Percentiles rank a stretch among this genome's conserved stretches.
These are phyloP conservation scores for Halisarca cf. caerulea DNA, from an alignment of 37 sponge, comb jelly and placozoan species.

Conservation along the genomic window DNA sequence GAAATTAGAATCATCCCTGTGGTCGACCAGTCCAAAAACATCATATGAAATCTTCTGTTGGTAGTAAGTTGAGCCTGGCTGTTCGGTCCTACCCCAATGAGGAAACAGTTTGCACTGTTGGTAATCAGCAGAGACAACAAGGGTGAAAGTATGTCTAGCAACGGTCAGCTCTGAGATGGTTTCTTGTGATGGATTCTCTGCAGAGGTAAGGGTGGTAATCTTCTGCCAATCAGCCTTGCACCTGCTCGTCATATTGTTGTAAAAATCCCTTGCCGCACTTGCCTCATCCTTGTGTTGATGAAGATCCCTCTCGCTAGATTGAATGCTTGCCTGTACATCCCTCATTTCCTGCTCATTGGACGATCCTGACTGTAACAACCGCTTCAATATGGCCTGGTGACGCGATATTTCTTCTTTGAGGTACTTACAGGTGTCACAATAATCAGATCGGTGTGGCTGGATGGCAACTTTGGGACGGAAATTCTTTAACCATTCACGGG, in stretches of 20 bases:
- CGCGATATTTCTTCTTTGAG: conserved; percentile 20
- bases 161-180: neutral
- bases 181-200: neutral
- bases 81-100: conserved; percentile 34
- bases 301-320: neutral
- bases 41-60: conserved; percentile 45
- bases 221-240: conserved; percentile 40
- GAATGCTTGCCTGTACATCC: neutral
- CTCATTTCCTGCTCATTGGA: neutral
- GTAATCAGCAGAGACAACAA: conserved; percentile 31
- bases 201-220: neutral
- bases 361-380: conserved; percentile 36
- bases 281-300: conserved; percentile 22
- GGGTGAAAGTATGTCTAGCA: conserved; percentile 10
- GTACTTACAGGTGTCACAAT: conserved; percentile 52
- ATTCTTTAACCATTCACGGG: conserved; percentile 34
- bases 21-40: conserved; percentile 52
- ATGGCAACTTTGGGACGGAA: conserved; percentile 30
- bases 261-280: conserved; percentile 13
- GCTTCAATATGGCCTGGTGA: conserved; percentile 6
- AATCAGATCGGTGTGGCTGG: conserved; percentile 30
- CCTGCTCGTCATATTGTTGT: neutral
- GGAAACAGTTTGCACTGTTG: conserved; percentile 49
- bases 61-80: conserved; percentile 56
- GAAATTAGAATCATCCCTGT: neutral